Conservation (phyloP, 2,888 invertebrate genomes). For the Noctua comes region DNA sequence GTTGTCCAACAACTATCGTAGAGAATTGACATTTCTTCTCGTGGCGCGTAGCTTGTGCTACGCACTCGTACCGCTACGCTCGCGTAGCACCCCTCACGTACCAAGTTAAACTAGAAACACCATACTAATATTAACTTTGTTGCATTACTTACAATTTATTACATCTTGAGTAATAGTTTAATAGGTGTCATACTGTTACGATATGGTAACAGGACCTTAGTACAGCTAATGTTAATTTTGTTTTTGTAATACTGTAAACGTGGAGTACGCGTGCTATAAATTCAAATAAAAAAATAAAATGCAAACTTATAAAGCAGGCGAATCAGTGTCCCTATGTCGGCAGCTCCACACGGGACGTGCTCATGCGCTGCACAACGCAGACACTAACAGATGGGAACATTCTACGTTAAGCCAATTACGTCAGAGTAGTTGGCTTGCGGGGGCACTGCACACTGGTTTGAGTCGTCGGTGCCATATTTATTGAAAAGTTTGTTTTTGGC, state of each 20-base stretch:
- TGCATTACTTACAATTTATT: background rate
- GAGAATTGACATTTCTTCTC: background rate
- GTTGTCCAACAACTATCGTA: background rate
- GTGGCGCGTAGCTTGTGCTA: slow-evolving; percentile 6
- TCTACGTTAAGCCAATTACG: background rate
- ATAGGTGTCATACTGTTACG: background rate
- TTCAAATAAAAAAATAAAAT: no score
- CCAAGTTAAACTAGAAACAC: background rate
- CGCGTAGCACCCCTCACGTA: background rate
- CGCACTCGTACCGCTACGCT: background rate
- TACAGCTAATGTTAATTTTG: background rate
- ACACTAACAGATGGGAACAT: no score
- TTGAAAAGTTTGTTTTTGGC: background rate
- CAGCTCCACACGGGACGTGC: no score
- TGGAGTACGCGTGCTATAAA: background rate
- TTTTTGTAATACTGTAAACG: background rate
- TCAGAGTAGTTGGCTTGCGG: background rate
- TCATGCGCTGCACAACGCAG: no score
- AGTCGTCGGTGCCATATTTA: background rate
- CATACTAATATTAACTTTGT: background rate
- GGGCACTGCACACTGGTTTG: background rate
- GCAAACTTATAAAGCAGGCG: background rate
- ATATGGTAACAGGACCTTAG: background rate
- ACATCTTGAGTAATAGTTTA: background rate
- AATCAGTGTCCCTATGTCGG: background rate